phyloP scores from a whole-genome alignment of 2,888 invertebrate genomes.

The Caenorhabditis wallacei region DNA sequence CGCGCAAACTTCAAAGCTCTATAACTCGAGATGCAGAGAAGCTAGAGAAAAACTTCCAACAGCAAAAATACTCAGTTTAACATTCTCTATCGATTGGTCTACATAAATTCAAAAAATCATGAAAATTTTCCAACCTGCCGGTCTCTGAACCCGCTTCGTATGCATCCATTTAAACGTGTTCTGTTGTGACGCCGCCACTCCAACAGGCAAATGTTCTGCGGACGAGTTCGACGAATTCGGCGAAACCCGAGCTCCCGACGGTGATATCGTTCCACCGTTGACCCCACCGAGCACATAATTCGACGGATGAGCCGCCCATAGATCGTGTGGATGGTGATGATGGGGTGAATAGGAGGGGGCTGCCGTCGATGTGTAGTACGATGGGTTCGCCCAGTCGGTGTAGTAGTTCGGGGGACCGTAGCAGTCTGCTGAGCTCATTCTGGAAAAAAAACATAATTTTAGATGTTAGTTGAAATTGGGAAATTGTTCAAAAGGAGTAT shows the following conservation, averaged over 20 bases:
- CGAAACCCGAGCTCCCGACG: neutral
- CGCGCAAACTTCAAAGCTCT: too few relatives aligned
- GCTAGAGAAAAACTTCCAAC: too few relatives aligned
- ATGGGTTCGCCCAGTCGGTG: constrained; percentile 65
- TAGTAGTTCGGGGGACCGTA: constrained; percentile 67
- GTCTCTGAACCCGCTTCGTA: constrained; percentile 78
- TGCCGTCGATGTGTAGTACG: constrained; percentile 37
- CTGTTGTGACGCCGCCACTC: constrained; percentile 49
- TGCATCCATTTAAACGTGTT: constrained; percentile 83
- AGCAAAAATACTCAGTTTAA: too few relatives aligned
- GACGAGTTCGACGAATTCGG: constrained; percentile 37
- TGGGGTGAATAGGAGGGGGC: neutral
- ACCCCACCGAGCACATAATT: constrained; percentile 25
- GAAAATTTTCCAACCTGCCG: too few relatives aligned
- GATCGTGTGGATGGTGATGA: constrained; percentile 35
- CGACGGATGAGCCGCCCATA: constrained; percentile 51
- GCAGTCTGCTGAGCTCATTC: constrained; percentile 72
- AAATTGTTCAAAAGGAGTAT: neutral
- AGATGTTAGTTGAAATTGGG: too few relatives aligned
- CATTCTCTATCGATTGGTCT: too few relatives aligned
- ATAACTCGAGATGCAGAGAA: too few relatives aligned
- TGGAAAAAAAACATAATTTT: neutral
- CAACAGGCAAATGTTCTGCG: constrained; percentile 37
- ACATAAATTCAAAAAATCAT: too few relatives aligned
- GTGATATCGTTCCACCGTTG: neutral